phyloP scores from a whole-genome alignment of 2,113 vertebrate species.

The Holacanthus passer region DNA sequence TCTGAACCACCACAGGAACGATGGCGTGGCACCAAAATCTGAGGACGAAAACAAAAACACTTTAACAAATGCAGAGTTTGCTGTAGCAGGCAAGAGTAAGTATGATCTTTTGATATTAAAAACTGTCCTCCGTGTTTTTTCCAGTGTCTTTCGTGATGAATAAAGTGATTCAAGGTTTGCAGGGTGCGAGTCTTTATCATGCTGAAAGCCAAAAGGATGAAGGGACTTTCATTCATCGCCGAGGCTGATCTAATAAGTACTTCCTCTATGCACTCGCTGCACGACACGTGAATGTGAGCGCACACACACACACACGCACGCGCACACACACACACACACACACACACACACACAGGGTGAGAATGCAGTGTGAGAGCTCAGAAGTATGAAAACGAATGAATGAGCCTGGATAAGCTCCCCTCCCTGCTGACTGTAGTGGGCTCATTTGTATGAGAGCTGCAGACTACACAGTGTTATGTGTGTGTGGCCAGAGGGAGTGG shows the following conservation, averaged over 20 bases:
- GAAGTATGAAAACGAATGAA: conserved; percentile 56
- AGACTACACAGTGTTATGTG: conserved; percentile 27
- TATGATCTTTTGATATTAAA: conserved; percentile 18
- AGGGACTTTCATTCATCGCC: conserved; percentile 48
- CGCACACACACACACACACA: conserved; percentile 7
- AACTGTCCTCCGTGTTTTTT: not conserved
- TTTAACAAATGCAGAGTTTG: not conserved
- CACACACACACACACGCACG: conserved; percentile 31
- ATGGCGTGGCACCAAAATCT: not conserved
- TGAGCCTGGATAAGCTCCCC: conserved; percentile 45
- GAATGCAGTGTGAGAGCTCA: conserved; percentile 38
- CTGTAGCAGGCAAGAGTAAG: not conserved
- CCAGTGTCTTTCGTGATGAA: not conserved
- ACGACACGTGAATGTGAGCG: conserved; percentile 6
- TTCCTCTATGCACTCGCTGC: conserved; percentile 17
- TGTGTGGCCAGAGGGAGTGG: conserved; percentile 17
- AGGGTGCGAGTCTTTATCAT: conserved; percentile 22
- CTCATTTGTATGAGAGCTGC: conserved; percentile 29
- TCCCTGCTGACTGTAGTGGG: conserved; percentile 42
- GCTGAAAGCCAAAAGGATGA: conserved; percentile 50
- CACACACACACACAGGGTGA: conserved; percentile 43
- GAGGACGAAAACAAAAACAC: not conserved
- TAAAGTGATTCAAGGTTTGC: conserved; percentile 33
- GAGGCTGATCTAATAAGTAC: conserved; percentile 48
- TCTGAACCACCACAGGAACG: not conserved